Evolutionary conservation across 1,140 invertebrate species (phyloP).

Genomic region (Rhyacophila brunnea): DNA sequence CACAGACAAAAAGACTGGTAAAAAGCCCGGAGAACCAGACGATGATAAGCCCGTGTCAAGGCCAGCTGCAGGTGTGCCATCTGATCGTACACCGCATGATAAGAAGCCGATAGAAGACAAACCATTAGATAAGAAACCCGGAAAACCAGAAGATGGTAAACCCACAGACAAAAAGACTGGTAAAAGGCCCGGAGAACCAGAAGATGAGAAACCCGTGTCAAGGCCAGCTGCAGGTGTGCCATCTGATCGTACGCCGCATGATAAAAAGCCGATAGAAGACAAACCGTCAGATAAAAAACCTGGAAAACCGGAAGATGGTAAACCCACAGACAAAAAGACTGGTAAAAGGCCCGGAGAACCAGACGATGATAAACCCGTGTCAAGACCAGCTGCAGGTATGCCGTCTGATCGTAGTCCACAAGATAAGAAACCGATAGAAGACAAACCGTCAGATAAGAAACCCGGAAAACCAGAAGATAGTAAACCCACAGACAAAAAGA

Average conservation of each 20-base stretch:
- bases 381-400: too few species aligned
- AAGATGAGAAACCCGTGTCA: neutral
- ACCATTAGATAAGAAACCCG: neutral
- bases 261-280: neutral
- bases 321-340: conserved; percentile 8
- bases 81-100: too few species aligned
- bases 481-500: neutral
- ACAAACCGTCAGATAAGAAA: neutral
- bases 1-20: conserved; percentile 3
- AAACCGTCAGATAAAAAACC: conserved; percentile 21
- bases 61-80: too few species aligned
- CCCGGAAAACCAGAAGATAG: neutral
- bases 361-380: too few species aligned
- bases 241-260: neutral
- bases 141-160: too few species aligned
- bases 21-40: too few species aligned
- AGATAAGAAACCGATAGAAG: neutral
- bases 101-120: neutral
- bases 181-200: neutral
- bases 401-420: too few species aligned
- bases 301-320: conserved; percentile 4
- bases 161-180: neutral
- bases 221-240: neutral
- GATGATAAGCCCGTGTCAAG: too few species aligned
- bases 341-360: too few species aligned